Evolutionary conservation across 1,140 invertebrate species (phyloP), one percentile per base, ranked within the genome.

Genomic region (Centruroides vittatus): DNA sequence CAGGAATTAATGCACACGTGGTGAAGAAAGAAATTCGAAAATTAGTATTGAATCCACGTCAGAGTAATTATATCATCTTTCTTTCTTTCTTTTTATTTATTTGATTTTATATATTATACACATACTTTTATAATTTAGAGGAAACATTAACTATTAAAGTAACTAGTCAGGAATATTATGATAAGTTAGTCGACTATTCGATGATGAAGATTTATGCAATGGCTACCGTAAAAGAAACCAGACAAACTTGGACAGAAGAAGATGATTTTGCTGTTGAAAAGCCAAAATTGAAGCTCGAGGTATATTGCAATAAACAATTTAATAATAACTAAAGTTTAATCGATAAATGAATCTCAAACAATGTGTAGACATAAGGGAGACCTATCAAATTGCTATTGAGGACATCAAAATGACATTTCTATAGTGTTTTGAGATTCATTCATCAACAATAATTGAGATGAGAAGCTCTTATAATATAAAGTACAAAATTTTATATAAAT

Each of bases 251-350:
- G 71, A 89, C 88, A 67, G 88, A 87, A 0, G 86, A 92, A 74
- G 88, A 93, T 69, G 89, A 93, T 73, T 92, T 93, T 69, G 79
- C 88, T 63, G 84, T 93, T 3, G 76, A 86, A 13, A 93, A 92
- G 68, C 90, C 85, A 1, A 78, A 73, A 55, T 80, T 87, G 50
- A 71, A 74, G 13, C 78, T 88, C 13, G 66, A 72, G 65, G 73
- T 73, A 63, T n/a, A 9, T 7, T 9, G 0, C 23, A 23, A 23
- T 23, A 23, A 23, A 23, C 23, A 23, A 23, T 23, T 23, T 56
- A 10, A 2, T 10, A n/a, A 10, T 36, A 23, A 10, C 1, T 23
- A n/a, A 9, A 59, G 9, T 36, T 11, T 7, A 35, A 59, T 9
- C 3, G 34, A 47, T 13, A 55, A 6, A 61, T 56, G 57, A 23